Percentiles rank a stretch among this genome's conserved stretches.
phyloP scores from a whole-genome alignment of 2,888 invertebrate species.

The Tenthredo notha region DNA sequence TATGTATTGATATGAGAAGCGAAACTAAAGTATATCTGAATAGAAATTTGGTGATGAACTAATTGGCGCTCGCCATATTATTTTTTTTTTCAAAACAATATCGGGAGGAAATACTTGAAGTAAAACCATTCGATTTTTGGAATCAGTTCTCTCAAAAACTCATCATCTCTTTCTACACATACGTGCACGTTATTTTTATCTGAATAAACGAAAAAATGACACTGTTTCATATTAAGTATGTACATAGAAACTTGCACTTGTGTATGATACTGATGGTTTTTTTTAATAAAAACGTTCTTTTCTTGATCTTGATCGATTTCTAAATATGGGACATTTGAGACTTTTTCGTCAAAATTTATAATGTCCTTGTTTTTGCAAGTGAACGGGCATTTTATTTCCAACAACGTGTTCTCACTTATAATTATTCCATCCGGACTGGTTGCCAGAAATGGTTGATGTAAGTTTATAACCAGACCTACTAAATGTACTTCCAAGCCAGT shows the following conservation, averaged over 20 bases:
- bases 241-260: slow-evolving; percentile 14
- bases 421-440: slow-evolving; percentile 57
- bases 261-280: slow-evolving; percentile 41
- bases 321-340: background rate
- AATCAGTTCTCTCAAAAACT: slow-evolving; percentile 45
- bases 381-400: slow-evolving; percentile 14
- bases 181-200: slow-evolving; percentile 22
- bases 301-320: background rate
- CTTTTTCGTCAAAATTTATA: background rate
- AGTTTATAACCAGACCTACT: slow-evolving; percentile 46
- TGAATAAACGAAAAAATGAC: slow-evolving; percentile 6
- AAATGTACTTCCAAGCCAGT: background rate
- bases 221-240: slow-evolving; percentile 30
- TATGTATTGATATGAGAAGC: too few relatives aligned
- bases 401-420: slow-evolving; percentile 8
- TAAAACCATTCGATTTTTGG: slow-evolving; percentile 56
- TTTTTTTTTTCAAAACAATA: background rate
- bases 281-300: background rate
- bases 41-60: background rate
- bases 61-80: too few relatives aligned
- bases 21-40: background rate
- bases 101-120: slow-evolving; percentile 38
- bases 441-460: slow-evolving; percentile 55
- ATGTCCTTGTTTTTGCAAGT: slow-evolving; percentile 26
- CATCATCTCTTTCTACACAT: slow-evolving; percentile 35